These are phyloP conservation scores for Glaucomys volans DNA, from an alignment of 2,113 vertebrate species.

Conservation along the genomic window DNA sequence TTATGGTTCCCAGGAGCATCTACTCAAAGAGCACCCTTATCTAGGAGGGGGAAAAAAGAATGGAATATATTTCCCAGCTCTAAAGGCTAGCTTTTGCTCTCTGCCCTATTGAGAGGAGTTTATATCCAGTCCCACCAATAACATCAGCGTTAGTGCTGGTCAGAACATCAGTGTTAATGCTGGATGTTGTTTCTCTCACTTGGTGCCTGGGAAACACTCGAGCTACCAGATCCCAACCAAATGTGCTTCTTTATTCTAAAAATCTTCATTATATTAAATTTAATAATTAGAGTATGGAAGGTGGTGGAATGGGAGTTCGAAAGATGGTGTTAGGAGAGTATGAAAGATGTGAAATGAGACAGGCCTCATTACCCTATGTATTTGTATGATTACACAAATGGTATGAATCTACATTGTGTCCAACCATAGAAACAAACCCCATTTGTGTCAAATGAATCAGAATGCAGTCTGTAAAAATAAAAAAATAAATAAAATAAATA, in stretches of 20 bases:
- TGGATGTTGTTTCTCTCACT: background rate
- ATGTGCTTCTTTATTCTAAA: background rate
- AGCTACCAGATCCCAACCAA: background rate
- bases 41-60: background rate
- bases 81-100: background rate
- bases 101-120: background rate
- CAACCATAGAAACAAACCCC: too few species aligned
- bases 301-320: too few species aligned
- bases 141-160: background rate
- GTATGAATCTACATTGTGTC: too few species aligned
- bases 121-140: background rate
- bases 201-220: background rate
- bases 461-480: too few species aligned
- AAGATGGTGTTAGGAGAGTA: too few species aligned
- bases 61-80: slow-evolving; percentile 25
- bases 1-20: background rate
- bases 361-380: too few species aligned
- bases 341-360: too few species aligned
- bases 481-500: background rate
- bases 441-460: too few species aligned
- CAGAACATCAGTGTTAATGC: background rate
- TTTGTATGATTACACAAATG: too few species aligned
- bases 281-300: background rate
- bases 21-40: slow-evolving; percentile 34
- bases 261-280: background rate